Base-by-base conservation (phyloP, 2,113 vertebrate species). In the Hemicordylus capensis region DNA sequence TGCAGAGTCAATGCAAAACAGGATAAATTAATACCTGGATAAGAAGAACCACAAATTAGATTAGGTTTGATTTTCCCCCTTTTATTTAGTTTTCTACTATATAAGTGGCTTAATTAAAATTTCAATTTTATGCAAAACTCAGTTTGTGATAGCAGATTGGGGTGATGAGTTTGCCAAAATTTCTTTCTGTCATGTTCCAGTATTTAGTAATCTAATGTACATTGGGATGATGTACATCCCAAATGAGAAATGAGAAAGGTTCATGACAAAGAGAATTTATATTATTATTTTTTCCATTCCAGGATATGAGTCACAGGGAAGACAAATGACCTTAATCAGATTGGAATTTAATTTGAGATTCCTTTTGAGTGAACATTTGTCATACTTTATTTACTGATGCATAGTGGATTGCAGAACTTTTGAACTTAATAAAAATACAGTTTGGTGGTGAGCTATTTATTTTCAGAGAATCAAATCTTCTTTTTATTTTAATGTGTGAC, bases 161-260 rank as follows among this genome's bases (percentile, higher is more conserved):
- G 67, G 56, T 90, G 77, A 92, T 90, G 64, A 74, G 83, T 74
- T 93, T 34, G 1, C 59, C 88, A 89, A 48, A 81, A 90, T 87
- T 90, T 90, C 24, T 80, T 58, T n/a, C 85, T 79, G 83, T 87
- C 6, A 46, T 89, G 81, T 89, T 94, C 87, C 93, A 84, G 80
- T 93, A 93, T 93, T 89, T 87, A 93, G 70, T 95, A 93, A 93
- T 93, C 76, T 92, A 87, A 79, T 90, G 75, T 87, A 81, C 48
- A 88, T 94, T 90, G n/a, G n/a, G n/a, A n/a, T n/a, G n/a, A n/a
- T n/a, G n/a, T n/a, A n/a, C n/a, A n/a, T n/a, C 90, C 84, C 80
- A 94, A 96, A 95, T 95, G 94, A 95, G 92, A 95, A 93, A 93
- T 90, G 79, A 92, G 92, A 91, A 93, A 87, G 69, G 76, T n/a